A percentile compares a stretch with the other conserved stretches of the same genome.
These are phyloP conservation scores for Neodiprion lecontei DNA, from an alignment of 1,140 invertebrate species.

Conservation along the genomic window DNA sequence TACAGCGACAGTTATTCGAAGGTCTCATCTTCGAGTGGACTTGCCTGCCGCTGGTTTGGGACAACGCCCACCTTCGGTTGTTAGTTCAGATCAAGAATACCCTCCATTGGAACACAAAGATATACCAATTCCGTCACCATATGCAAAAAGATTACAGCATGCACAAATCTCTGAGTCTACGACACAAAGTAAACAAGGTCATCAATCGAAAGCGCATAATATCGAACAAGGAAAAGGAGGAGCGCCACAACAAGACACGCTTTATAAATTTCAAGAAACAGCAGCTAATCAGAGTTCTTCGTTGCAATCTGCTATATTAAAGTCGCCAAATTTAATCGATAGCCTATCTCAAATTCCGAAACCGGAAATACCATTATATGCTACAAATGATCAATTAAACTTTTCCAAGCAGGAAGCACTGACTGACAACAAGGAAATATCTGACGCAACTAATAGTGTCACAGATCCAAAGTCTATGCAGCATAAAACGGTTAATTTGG, in stretches of 20 bases:
- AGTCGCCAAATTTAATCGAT: neutral
- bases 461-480: neutral
- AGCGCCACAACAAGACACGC: neutral
- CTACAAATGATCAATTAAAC: conserved; percentile 49
- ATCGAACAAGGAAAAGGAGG: conserved; percentile 26
- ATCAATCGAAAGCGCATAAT: conserved; percentile 23
- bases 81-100: conserved; percentile 56
- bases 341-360: neutral
- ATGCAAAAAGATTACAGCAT: conserved; percentile 33
- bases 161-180: conserved; percentile 27
- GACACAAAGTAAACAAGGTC: neutral
- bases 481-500: conserved; percentile 33
- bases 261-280: neutral
- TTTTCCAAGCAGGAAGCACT: conserved; percentile 45
- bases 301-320: neutral
- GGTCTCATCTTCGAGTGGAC: conserved; percentile 61
- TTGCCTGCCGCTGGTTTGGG: conserved; percentile 69
- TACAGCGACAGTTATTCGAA: conserved; percentile 53
- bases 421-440: conserved; percentile 45
- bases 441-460: conserved; percentile 21
- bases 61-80: conserved; percentile 62
- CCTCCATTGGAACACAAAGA: conserved; percentile 49
- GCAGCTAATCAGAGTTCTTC: neutral
- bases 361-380: neutral
- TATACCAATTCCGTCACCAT: conserved; percentile 47